These are phyloP conservation scores for Oncorhynchus mykiss DNA, from an alignment of 2,113 vertebrate genomes.

Conservation along the genomic window DNA sequence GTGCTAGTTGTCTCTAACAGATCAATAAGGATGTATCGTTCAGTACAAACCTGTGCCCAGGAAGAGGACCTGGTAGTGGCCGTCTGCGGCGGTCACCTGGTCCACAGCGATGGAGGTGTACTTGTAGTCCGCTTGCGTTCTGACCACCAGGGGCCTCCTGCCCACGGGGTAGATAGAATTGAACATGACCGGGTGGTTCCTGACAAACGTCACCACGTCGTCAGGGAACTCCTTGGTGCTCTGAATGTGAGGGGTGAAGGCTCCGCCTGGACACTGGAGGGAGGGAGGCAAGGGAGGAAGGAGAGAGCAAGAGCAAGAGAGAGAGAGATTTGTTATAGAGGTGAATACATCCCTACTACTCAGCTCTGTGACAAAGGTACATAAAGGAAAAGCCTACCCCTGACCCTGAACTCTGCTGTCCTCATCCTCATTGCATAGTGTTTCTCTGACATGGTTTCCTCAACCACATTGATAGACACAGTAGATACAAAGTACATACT, in stretches of 20 bases:
- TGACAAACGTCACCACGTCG: conserved; percentile 94
- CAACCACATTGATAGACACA: too few relatives aligned
- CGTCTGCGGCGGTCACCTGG: conserved; percentile 89
- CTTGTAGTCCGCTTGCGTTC: conserved; percentile 88
- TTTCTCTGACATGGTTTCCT: neutral
- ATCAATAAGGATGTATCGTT: too few relatives aligned
- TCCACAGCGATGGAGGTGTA: conserved; percentile 95
- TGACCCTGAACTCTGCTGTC: neutral
- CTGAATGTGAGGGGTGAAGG: conserved; percentile 90
- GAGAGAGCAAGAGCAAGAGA: neutral
- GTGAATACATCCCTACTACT: neutral
- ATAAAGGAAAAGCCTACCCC: too few relatives aligned
- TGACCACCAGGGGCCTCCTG: conserved; percentile 86
- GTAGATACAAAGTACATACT: too few relatives aligned
- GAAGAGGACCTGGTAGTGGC: conserved; percentile 93
- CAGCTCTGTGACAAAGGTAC: too few relatives aligned
- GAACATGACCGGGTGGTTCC: conserved; percentile 97
- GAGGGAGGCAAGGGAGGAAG: conserved; percentile 7
- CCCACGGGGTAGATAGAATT: conserved; percentile 91
- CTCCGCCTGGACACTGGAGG: conserved; percentile 91
- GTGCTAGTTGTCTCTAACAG: conserved; percentile 70
- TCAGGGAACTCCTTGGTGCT: conserved; percentile 97
- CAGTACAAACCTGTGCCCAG: conserved; percentile 86
- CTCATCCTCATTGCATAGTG: too few relatives aligned
- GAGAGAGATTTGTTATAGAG: conserved; percentile 1